Base-by-base conservation (phyloP, 2,113 vertebrate genomes). In the Nannobrachium achirus region DNA sequence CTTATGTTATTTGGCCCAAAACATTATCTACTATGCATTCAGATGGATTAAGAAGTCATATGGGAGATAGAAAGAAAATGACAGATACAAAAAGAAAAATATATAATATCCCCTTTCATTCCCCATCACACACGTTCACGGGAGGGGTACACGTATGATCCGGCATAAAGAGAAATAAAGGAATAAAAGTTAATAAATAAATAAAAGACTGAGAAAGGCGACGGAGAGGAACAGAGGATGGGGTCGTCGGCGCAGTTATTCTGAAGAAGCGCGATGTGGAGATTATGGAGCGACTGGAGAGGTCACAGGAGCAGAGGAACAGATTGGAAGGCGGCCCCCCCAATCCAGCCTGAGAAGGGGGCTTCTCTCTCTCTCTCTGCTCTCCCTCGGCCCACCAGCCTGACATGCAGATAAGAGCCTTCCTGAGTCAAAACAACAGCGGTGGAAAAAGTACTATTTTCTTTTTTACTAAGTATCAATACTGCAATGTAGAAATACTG, bases 41-140 rank as follows among this genome's bases (percentile, higher is more conserved):
- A 97, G 97, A 99, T 98, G 98, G 98, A 99, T 99, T 99, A 98
- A 98, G 96, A 97, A 99, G 97, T 98, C 98, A 98, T 98, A 96
- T 95, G 96, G 95, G 94, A 99, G 98, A 99, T 99, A 97, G 96
- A 96, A 96, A 94, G 92, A 93, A 98, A 98, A 98, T 98, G 96
- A 98, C 96, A 97, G 95, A 97, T 95, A 97, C 94, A 96, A 96
- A 97, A 96, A 92, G 96, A 96, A 97, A 96, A 92, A 94, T 92
- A 95, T 95, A 97, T 95, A 95, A 97, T 96, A 96, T 96, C 94
- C 94, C n/a, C 92, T 96, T 96, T 94, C 93, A 94, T 95, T 94
- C 92, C 78, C 84, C 89, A 76, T 92, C 89, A 86, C 71, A 88
- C 74, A 75, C 82, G 19, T 86, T 86, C 84, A 82, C 73, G 76